phyloP scores from a whole-genome alignment of 2,113 vertebrate genomes.

The Axis porcinus region DNA sequence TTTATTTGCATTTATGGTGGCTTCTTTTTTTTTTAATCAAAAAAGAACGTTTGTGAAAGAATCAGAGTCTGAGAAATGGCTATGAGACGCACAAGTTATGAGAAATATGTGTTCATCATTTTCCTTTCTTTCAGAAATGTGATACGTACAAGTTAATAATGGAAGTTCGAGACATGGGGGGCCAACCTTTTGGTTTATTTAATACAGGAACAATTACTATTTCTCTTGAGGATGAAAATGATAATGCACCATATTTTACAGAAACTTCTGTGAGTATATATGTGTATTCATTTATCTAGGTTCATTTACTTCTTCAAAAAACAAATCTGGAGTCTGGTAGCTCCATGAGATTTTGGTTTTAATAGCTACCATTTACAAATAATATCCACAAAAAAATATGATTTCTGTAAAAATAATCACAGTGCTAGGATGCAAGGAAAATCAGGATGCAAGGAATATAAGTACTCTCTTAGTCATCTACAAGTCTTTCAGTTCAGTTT shows the following conservation, averaged over 20 bases:
- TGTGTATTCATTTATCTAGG: background rate
- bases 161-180: slow-evolving; percentile 86
- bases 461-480: background rate
- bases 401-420: background rate
- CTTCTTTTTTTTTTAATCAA: background rate
- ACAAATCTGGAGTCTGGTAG: background rate
- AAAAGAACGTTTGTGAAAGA: background rate
- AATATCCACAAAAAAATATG: background rate
- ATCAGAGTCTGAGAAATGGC: background rate
- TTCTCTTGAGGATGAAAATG: slow-evolving; percentile 85
- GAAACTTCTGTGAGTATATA: slow-evolving; percentile 82
- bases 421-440: too few relatives aligned
- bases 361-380: background rate
- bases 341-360: background rate
- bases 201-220: slow-evolving; percentile 85
- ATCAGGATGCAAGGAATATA: background rate
- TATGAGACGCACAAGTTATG: background rate
- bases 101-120: background rate
- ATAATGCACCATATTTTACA: slow-evolving; percentile 87
- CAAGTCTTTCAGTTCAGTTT: background rate
- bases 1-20: background rate
- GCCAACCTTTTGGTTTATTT: slow-evolving; percentile 77
- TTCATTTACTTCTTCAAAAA: background rate
- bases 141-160: slow-evolving; percentile 77
- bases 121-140: slow-evolving; percentile 75